phyloP scores from a whole-genome alignment of 2,113 vertebrate species.

The Cynocephalus volans region DNA sequence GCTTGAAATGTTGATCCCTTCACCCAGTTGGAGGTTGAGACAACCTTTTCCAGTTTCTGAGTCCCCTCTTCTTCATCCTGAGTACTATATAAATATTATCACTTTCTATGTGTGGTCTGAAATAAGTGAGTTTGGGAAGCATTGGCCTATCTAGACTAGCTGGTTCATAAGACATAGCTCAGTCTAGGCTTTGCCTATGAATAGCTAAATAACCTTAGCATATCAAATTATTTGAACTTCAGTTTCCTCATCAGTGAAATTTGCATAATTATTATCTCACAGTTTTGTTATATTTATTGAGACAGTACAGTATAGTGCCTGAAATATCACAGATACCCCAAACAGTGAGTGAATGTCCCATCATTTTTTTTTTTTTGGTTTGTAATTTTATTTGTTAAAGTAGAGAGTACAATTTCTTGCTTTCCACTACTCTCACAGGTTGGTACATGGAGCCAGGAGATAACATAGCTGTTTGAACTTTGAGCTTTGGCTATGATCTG shows the following conservation, averaged over 20 bases:
- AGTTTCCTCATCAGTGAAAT: constrained; percentile 55
- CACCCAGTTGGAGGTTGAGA: not conserved
- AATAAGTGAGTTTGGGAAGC: not conserved
- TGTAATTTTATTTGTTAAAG: constrained; percentile 30
- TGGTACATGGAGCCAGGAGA: constrained; percentile 37
- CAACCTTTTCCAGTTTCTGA: not conserved
- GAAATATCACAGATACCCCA: constrained; percentile 17
- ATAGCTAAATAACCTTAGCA: not conserved
- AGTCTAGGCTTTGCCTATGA: not conserved
- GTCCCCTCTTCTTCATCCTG: not conserved
- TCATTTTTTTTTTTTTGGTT: not conserved
- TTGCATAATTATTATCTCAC: not conserved
- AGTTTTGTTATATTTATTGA: constrained; percentile 19
- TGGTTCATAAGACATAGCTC: not conserved
- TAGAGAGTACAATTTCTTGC: not conserved
- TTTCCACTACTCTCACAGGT: not conserved
- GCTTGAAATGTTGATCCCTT: constrained; percentile 30
- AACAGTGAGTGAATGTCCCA: not conserved
- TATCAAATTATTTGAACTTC: not conserved
- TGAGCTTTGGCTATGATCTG: not conserved
- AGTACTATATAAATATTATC: not conserved
- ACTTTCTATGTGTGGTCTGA: not conserved
- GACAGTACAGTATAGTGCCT: not conserved
- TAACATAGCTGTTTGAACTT: not conserved
- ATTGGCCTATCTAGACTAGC: not conserved